phyloP scores from a whole-genome alignment of 1,140 invertebrate genomes.

The Dinoponera quadriceps region DNA sequence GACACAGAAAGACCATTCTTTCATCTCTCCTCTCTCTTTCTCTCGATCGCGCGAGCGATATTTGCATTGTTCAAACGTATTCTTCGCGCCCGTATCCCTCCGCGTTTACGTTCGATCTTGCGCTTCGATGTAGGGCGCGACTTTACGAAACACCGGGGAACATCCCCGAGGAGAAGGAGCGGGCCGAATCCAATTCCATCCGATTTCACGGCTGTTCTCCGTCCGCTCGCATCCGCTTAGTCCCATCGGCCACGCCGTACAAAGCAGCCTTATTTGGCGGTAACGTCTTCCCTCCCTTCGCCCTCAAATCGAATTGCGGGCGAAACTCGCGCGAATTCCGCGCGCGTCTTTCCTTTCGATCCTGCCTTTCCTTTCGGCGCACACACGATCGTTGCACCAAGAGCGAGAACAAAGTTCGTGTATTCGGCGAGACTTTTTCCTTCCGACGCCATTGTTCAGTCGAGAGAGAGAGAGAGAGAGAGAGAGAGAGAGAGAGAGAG shows the following conservation, averaged over 20 bases:
- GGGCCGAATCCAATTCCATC: slow-evolving; percentile 46
- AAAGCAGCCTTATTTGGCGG: slow-evolving; percentile 35
- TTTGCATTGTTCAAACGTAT: background rate
- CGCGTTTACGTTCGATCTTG: background rate
- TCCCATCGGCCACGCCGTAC: background rate
- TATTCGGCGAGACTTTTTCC: too few species aligned
- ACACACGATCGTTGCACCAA: too few species aligned
- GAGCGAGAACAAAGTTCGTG: too few species aligned
- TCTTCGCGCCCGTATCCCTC: background rate
- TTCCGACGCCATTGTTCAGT: too few species aligned
- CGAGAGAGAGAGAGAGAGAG: too few species aligned
- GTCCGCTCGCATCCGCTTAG: slow-evolving; percentile 23
- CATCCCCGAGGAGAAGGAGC: background rate
- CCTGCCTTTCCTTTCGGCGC: too few species aligned
- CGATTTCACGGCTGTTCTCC: slow-evolving; percentile 58
- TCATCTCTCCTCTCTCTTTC: too few species aligned
- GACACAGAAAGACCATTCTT: background rate
- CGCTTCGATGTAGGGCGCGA: background rate
- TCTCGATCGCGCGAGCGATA: background rate
- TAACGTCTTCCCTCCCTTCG: slow-evolving; percentile 34
- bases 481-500: too few species aligned
- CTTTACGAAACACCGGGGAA: background rate
- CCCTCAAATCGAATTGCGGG: slow-evolving; percentile 19
- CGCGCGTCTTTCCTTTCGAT: too few species aligned
- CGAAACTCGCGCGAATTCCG: background rate